Evolutionary conservation across 1,140 invertebrate species (phyloP).

Genomic region (Idris sp.): DNA sequence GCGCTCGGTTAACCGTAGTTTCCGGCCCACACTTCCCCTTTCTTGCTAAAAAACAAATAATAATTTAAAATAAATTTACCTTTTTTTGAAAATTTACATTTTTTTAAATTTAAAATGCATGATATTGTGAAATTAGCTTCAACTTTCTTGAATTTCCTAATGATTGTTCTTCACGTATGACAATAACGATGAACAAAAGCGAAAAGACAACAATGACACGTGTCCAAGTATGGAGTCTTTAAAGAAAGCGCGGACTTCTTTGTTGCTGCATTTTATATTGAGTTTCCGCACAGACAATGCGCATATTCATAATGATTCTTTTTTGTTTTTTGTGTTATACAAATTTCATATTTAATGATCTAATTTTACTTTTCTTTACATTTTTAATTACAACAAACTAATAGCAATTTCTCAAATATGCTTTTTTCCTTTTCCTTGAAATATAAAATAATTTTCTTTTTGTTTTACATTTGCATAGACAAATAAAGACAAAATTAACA

Average conservation of each 20-base stretch:
- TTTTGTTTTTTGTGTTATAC: slow-evolving; percentile 57
- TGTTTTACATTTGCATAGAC: no score
- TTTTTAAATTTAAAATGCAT: no score
- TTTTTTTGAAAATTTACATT: no score
- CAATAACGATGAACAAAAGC: slow-evolving; percentile 34
- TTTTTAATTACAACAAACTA: no score
- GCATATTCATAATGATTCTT: slow-evolving; percentile 53
- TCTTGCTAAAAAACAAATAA: no score
- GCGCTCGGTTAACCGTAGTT: slow-evolving; percentile 70
- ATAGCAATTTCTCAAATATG: no score
- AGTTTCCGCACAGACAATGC: slow-evolving; percentile 51
- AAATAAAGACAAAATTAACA: no score
- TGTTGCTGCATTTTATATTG: slow-evolving; percentile 41
- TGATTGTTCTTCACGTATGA: slow-evolving; percentile 28
- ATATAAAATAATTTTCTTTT: no score
- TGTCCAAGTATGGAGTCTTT: slow-evolving; percentile 37
- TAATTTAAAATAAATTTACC: no score
- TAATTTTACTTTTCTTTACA: no score
- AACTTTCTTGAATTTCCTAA: slow-evolving; percentile 24
- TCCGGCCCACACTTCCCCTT: slow-evolving; percentile 66
- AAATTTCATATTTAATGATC: no score
- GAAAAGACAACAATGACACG: slow-evolving; percentile 36
- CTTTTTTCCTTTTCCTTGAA: no score
- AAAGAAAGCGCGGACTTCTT: slow-evolving; percentile 53
- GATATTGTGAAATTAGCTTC: neutral